Evolutionary conservation across 2,113 vertebrate genomes (phyloP).

Genomic region (Orientallactaga bullata): DNA sequence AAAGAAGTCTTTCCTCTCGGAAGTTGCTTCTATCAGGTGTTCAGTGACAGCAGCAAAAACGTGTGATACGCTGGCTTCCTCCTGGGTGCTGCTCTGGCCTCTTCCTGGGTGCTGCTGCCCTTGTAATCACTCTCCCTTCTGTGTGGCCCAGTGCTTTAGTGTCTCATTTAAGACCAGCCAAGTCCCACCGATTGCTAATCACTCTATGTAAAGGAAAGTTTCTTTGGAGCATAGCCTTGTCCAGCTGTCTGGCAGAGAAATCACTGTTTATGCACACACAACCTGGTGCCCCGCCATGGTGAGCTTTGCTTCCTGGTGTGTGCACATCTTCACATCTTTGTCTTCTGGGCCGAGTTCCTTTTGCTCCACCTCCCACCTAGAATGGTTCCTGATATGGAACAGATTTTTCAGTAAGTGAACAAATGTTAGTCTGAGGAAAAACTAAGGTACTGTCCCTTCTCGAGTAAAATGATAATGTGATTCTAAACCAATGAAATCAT

Average conservation of each 20-base stretch:
- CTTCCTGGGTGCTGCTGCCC: background rate
- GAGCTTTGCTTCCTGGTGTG: background rate
- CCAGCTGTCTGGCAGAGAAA: background rate
- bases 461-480: background rate
- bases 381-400: background rate
- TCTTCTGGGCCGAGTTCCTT: background rate
- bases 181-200: background rate
- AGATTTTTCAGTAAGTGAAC: conserved; percentile 35
- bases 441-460: background rate
- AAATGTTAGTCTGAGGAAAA: background rate
- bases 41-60: too few relatives aligned
- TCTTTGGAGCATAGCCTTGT: background rate
- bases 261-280: background rate
- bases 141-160: background rate
- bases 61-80: background rate
- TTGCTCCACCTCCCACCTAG: background rate
- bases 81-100: background rate
- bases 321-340: background rate
- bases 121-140: background rate
- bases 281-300: rapidly evolving
- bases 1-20: background rate
- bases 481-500: conserved; percentile 22
- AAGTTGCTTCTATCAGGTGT: background rate
- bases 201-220: background rate
- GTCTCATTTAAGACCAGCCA: background rate